Conservation (phyloP, 2,888 invertebrate species). For the Philonicus albiceps region DNA sequence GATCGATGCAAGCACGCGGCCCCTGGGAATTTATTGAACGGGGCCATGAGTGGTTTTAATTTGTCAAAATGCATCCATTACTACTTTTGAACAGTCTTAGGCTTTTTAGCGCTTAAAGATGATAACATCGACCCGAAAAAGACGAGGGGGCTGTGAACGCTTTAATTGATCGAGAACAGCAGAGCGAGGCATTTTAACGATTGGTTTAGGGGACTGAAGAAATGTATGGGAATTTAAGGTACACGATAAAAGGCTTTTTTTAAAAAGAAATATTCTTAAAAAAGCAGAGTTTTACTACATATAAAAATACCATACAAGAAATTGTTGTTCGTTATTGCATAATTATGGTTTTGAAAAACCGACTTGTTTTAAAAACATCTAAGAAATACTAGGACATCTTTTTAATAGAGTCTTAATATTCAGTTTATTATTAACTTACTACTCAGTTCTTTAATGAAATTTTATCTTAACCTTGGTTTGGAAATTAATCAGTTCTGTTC, state of each 20-base stretch:
- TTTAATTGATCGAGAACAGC: background rate
- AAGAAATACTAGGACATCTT: too few species aligned
- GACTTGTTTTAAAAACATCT: too few species aligned
- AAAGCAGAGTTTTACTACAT: too few species aligned
- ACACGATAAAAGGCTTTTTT: background rate
- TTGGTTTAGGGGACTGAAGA: background rate
- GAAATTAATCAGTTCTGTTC: too few species aligned
- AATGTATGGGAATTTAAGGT: background rate
- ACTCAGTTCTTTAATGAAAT: too few species aligned
- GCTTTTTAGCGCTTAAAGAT: background rate
- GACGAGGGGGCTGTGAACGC: background rate
- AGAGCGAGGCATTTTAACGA: background rate
- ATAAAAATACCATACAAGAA: too few species aligned
- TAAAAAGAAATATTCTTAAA: too few species aligned
- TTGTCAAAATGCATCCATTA: slow-evolving; percentile 38
- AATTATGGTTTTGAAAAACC: too few species aligned
- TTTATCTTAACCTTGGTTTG: too few species aligned
- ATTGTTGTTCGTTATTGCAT: too few species aligned
- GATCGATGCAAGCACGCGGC: background rate
- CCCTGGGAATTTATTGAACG: background rate
- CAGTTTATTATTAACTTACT: too few species aligned
- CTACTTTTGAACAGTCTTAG: background rate
- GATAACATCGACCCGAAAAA: background rate
- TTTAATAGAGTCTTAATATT: too few species aligned
- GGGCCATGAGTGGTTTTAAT: slow-evolving; percentile 44